A percentile compares a stretch with the other conserved stretches of the same genome.
phyloP scores from a whole-genome alignment of 2,888 invertebrate genomes.

The Blastobasis lacticolella region DNA sequence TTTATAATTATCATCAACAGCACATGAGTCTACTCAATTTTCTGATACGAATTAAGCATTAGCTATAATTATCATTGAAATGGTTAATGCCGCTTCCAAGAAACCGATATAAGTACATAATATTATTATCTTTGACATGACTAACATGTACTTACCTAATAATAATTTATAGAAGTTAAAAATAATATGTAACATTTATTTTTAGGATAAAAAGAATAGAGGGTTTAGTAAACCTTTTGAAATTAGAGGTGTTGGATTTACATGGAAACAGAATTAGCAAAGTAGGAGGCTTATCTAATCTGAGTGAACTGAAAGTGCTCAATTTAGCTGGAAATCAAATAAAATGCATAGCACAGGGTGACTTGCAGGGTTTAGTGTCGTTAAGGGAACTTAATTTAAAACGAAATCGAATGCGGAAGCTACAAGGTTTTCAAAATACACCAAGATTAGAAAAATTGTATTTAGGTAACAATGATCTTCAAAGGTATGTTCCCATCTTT shows the following conservation, averaged over 20 bases:
- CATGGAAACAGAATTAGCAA: slow-evolving; percentile 92
- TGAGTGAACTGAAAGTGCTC: slow-evolving; percentile 88
- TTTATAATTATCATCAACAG: no score
- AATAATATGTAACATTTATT: slow-evolving; percentile 11
- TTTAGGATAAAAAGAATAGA: slow-evolving; percentile 85
- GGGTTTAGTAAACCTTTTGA: slow-evolving; percentile 79
- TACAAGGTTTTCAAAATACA: slow-evolving; percentile 86
- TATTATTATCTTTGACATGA: background rate
- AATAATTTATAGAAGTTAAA: no score
- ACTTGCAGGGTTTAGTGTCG: slow-evolving; percentile 84
- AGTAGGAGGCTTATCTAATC: slow-evolving; percentile 79
- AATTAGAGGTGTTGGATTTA: slow-evolving; percentile 92
- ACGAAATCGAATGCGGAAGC: slow-evolving; percentile 85
- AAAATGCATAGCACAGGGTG: slow-evolving; percentile 81
- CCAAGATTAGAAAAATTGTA: slow-evolving; percentile 85
- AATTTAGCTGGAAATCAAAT: slow-evolving; percentile 96
- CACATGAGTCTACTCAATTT: no score
- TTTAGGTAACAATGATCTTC: slow-evolving; percentile 86
- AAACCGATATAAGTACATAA: no score
- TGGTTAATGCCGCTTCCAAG: no score
- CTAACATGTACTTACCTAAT: background rate
- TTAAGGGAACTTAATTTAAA: slow-evolving; percentile 91
- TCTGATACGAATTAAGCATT: no score
- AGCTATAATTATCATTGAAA: no score
- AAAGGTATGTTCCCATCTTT: slow-evolving; percentile 47